Evolutionary conservation across 2,888 invertebrate species (phyloP), one percentile per base, ranked within the genome.

Genomic region (Agrochola litura): DNA sequence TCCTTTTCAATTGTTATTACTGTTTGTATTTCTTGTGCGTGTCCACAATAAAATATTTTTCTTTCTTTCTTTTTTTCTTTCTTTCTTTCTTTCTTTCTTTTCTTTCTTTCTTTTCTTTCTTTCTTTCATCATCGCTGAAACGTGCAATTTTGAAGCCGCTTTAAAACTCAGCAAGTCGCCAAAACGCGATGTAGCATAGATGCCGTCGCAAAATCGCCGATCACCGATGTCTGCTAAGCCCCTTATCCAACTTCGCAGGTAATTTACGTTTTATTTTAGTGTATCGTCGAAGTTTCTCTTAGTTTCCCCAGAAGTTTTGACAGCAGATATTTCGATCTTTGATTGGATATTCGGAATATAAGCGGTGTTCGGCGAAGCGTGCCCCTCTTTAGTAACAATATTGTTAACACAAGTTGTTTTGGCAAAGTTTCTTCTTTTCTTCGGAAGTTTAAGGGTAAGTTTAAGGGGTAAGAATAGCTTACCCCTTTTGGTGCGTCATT

Each of bases 201-300:
- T 8, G 6, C 1, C 2, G 3, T 37, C 58, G 14, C 46, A 74
- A 72, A 52, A 52, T 72, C 16, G 25, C 8, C 3, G 0, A 3
- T 8, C 6, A 0, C 4, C 6, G 37, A 71, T 22, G 25, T 79
- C 14, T 65, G 16, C 6, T 0, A 25, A 6, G 1, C 0, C 52
- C 72, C 43, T 76, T 64, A 76, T 14, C 61, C 30, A 65, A 75
- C 64, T 78, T 76, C 41, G 14, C 74, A 82, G 77, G 78, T 86
- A 80, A 76, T 80, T 83, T 79, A 84, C 69, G 61, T 77, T 84
- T 81, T 73, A 76, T 84, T 79, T 77, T 76, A 72, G 85, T 81
- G 87, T 86, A 83, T 77, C 73, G 80, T 75, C 70, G 71, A 83
- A 88, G 77, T 76, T 84, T 19, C 76, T 69, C 61, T 69, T 83